Percentiles rank a stretch among this genome's conserved stretches.
phyloP scores from a whole-genome alignment of 2,797 vertebrate genomes.

The Onychomys leucogaster region DNA sequence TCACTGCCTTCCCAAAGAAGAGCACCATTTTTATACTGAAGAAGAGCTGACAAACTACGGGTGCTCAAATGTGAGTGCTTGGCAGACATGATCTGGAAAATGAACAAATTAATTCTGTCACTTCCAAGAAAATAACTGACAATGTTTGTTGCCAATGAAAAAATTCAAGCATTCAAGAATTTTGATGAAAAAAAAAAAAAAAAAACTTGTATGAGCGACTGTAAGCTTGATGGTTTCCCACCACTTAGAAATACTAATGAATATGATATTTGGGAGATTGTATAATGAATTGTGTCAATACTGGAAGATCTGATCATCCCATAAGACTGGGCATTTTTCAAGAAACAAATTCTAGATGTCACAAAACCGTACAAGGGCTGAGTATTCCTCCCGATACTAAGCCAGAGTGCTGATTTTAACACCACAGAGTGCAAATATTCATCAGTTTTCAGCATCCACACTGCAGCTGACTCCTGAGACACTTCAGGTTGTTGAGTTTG shows the following conservation, averaged over 20 bases:
- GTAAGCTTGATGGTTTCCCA: constrained; percentile 69
- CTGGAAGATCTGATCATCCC: background rate
- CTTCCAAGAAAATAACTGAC: constrained; percentile 81
- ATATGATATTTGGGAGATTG: constrained; percentile 50
- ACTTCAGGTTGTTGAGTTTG: background rate
- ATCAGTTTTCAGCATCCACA: background rate
- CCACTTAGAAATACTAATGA: constrained; percentile 71
- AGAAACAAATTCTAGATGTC: background rate
- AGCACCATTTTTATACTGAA: constrained; percentile 55
- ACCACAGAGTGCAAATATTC: background rate
- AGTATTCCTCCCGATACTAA: background rate
- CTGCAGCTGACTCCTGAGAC: background rate
- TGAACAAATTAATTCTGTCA: constrained; percentile 82
- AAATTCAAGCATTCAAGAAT: constrained; percentile 78
- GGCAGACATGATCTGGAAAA: constrained; percentile 81
- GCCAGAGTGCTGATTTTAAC: background rate
- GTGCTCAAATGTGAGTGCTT: constrained; percentile 71
- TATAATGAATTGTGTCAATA: constrained; percentile 26
- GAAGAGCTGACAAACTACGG: constrained; percentile 63
- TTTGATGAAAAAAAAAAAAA: constrained; percentile 57
- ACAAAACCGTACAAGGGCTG: background rate
- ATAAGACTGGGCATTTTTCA: background rate
- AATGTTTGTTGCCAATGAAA: constrained; percentile 79
- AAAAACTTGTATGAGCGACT: constrained; percentile 37
- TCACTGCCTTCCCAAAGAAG: background rate